Percentiles rank a stretch among this genome's conserved stretches.
phyloP scores from a whole-genome alignment of 1,140 invertebrate species.

The Trigoniulus corallinus region DNA sequence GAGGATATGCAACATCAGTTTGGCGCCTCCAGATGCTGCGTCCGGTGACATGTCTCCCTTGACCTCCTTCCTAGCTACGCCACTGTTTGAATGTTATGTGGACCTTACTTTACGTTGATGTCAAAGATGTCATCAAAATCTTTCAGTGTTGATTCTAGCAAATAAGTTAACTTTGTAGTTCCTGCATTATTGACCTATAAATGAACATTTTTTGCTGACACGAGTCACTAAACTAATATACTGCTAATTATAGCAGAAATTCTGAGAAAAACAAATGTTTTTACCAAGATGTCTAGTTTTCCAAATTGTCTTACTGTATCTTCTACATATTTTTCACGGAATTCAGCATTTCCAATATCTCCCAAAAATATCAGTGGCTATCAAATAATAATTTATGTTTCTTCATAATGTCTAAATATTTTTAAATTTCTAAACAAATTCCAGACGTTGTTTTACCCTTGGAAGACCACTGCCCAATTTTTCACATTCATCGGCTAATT shows the following conservation, averaged over 20 bases:
- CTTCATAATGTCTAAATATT: constrained; percentile 2
- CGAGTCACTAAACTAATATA: not conserved
- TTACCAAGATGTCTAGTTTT: constrained; percentile 47
- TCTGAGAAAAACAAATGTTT: not conserved
- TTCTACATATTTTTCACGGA: constrained; percentile 17
- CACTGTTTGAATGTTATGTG: not conserved
- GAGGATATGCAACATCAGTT: no score
- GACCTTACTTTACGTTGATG: constrained; percentile 49
- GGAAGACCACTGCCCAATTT: not conserved
- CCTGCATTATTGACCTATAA: constrained; percentile 68
- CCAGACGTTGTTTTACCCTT: not conserved
- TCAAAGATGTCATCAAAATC: constrained; percentile 72
- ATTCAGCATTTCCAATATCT: constrained; percentile 15
- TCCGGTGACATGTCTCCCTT: no score
- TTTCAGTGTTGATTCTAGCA: constrained; percentile 62
- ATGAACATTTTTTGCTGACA: not conserved
- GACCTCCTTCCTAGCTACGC: not conserved
- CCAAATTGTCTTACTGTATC: constrained; percentile 35
- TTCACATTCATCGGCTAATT: not conserved
- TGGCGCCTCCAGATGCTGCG: no score
- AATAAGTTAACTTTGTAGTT: constrained; percentile 55
- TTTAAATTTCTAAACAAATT: not conserved
- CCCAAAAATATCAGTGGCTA: constrained; percentile 10
- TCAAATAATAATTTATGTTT: not conserved
- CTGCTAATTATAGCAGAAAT: not conserved